Evolutionary conservation across 2,113 vertebrate genomes (phyloP).

Genomic region (Misgurnus anguillicaudatus): DNA sequence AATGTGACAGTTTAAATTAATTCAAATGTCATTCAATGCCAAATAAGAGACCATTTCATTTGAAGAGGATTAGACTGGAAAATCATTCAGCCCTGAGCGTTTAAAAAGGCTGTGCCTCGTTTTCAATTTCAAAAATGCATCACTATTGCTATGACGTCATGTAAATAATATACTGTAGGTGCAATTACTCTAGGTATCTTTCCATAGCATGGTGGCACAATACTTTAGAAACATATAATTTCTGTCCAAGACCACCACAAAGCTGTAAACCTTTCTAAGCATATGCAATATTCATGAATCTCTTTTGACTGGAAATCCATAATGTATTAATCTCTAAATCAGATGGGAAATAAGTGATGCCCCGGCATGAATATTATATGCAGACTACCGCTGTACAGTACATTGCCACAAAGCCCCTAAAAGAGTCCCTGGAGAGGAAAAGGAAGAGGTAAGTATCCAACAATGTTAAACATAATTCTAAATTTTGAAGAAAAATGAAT

Average conservation of each 20-base stretch:
- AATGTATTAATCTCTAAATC: conserved; percentile 53
- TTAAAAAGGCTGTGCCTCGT: background rate
- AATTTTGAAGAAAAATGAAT: no score
- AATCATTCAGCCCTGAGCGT: conserved; percentile 12
- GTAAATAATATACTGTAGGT: background rate
- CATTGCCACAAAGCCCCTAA: conserved; percentile 5
- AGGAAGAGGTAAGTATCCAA: conserved; percentile 1
- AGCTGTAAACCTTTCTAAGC: conserved; percentile 37
- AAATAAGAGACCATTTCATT: conserved; percentile 1
- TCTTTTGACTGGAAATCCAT: conserved; percentile 42
- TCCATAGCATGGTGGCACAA: conserved; percentile 32
- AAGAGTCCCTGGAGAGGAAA: conserved; percentile 35
- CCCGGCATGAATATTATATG: conserved; percentile 46
- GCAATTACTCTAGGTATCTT: conserved; percentile 25
- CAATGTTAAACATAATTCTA: background rate
- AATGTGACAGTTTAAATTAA: conserved; percentile 30
- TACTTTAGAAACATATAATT: conserved; percentile 45
- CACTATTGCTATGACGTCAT: conserved; percentile 32
- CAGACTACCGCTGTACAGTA: conserved; percentile 42
- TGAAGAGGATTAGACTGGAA: conserved; percentile 22
- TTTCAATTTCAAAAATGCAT: conserved; percentile 28
- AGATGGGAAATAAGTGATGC: conserved; percentile 48
- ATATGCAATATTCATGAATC: conserved; percentile 35
- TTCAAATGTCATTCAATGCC: conserved; percentile 5
- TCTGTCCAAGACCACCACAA: conserved; percentile 46